These are phyloP conservation scores for Lota lota DNA, from an alignment of 2,113 vertebrate genomes.

Conservation along the genomic window DNA sequence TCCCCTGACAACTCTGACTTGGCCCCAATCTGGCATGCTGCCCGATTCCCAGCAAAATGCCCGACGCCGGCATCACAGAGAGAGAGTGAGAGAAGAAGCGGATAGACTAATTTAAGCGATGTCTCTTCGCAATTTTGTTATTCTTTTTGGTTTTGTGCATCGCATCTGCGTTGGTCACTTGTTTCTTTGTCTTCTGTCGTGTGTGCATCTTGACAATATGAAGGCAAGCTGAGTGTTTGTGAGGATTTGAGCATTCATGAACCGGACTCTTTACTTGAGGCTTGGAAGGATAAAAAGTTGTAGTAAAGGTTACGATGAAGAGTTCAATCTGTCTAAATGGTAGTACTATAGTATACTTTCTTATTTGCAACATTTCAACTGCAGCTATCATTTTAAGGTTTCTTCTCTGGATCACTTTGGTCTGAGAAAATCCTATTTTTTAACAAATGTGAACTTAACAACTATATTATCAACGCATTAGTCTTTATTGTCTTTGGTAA, in stretches of 20 bases:
- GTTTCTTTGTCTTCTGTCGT: conserved; percentile 23
- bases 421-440: too few species aligned
- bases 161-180: conserved; percentile 11
- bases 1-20: conserved; percentile 75
- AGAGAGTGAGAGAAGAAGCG: conserved; percentile 62
- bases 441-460: conserved; percentile 38
- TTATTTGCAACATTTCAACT: conserved; percentile 28
- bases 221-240: not conserved
- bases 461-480: too few species aligned
- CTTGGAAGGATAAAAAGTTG: not conserved
- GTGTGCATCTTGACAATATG: conserved; percentile 8
- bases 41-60: conserved; percentile 73
- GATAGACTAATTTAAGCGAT: conserved; percentile 52
- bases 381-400: conserved; percentile 31
- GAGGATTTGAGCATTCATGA: too few species aligned
- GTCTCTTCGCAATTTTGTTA: conserved; percentile 50
- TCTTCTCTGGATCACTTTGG: too few species aligned
- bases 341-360: not conserved
- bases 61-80: conserved; percentile 52
- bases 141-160: conserved; percentile 40
- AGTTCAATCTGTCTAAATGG: too few species aligned
- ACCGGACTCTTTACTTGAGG: too few species aligned
- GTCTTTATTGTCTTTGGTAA: not conserved
- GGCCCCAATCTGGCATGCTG: conserved; percentile 73
- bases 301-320: too few species aligned